Evolutionary conservation across 2,797 vertebrate genomes (phyloP), one percentile per base, ranked within the genome.

Genomic region (Malacoraja senta): DNA sequence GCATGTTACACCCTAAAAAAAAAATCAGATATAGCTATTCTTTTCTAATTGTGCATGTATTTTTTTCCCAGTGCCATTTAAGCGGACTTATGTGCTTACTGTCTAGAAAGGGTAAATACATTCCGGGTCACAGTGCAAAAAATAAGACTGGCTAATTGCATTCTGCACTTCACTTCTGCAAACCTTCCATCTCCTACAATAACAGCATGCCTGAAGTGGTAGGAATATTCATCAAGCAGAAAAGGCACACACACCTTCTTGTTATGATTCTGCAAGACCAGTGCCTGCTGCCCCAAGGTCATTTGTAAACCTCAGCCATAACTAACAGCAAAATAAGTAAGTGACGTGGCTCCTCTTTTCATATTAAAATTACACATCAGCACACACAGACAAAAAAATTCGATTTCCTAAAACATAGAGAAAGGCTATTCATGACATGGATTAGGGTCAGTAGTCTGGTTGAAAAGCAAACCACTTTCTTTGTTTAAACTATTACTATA

Each of bases 161-260:
- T 92, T 92, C 71, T 92, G 90, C 68, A 92, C 90, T 92, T 92
- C 68, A 92, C 90, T 74, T 38, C 90, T 91, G 90, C 90, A 72
- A 74, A 91, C 65, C 90, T 91, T 92, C 90, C 90, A 76, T 92
- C 90, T 92, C 90, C 90, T 92, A 92, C 72, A 92, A 92, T 76
- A 92, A 92, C 90, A 92, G 90, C 90, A 92, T 92, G 90, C 90
- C 90, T 92, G 90, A 92, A 92, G 90, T 92, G 90, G 90, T 92
- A 92, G 68, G 90, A 92, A 92, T 92, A 92, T 92, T 92, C 90
- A 92, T 92, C 90, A 92, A 92, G 90, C 90, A 92, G 68, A 92
- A 92, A 91, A 74, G 90, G 71, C 90, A 91, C 90, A 92, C 71
- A 92, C 90, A 92, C 68, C 90, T 92, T 71, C 90, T 92, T 92